Evolutionary conservation across 2,888 invertebrate species (phyloP), one percentile per base, ranked within the genome.

Genomic region (Nematopogon swammerdamellus): DNA sequence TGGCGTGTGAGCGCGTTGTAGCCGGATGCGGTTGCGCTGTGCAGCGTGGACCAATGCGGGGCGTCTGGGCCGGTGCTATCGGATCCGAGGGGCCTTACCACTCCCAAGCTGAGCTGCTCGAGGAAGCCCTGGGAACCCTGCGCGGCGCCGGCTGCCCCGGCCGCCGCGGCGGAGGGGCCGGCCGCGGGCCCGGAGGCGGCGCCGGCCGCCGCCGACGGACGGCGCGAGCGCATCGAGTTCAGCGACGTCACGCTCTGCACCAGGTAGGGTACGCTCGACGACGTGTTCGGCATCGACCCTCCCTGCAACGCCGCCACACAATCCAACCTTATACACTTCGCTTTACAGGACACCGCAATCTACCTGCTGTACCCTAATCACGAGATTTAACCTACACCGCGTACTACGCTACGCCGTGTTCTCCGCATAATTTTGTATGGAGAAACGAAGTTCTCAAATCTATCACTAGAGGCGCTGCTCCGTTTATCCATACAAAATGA

Each of bases 31-130:
- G 81, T 72, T 61, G 70, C 69, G 56, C 67, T 80, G 66, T 81
- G 80, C 63, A 80, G 68, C 61, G 73, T 64, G 66, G 70, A 71
- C 80, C 79, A 80, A 65, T 76, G 72, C 61, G 70, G 72, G 60
- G 59, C 60, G 62, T 68, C 67, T 66, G 64, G 64, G 64, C 65
- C 63, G 64, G 69, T 65, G 66, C 67, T 67, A n/a, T n/a, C n/a
- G n/a, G n/a, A n/a, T n/a, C n/a, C 68, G 72, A 87, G 82, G 80
- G 86, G 88, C 84, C 92, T 92, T 91, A 94, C 94, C 91, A 95
- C 89, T 85, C 92, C 93, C 76, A 89, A 88, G 85, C 93, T 92
- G 69, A 95, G 82, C 75, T 94, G 93, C 67, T 94, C 93, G 58
- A 95, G 80, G 54, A 95, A 79, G 56, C 91, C 89, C 36, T 36